Percentiles rank a stretch among this genome's conserved stretches.
Conservation (phyloP, 1,140 invertebrate genomes). For the Akabosia matsudoensis region DNA sequence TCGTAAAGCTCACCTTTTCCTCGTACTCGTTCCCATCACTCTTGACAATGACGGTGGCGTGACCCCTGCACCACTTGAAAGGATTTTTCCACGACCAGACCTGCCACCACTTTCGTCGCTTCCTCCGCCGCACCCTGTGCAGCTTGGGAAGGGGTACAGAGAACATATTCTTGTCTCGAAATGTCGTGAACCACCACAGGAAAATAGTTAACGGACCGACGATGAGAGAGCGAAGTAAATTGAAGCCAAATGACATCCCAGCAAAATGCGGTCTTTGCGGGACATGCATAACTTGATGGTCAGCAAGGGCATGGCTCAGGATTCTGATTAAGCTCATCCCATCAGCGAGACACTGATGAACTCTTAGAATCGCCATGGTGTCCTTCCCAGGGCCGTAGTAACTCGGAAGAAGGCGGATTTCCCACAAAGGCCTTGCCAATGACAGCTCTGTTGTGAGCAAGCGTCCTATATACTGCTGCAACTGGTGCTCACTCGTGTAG, state of each 20-base stretch:
- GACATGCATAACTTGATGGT: constrained; percentile 52
- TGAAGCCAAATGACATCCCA: constrained; percentile 52
- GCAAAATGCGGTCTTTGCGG: constrained; percentile 54
- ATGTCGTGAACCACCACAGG: constrained; percentile 52
- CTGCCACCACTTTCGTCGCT: neutral
- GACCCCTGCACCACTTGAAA: neutral
- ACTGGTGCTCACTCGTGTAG: constrained; percentile 49
- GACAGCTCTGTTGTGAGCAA: constrained; percentile 54
- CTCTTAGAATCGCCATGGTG: constrained; percentile 56
- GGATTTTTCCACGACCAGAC: neutral
- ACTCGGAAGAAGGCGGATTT: constrained; percentile 57
- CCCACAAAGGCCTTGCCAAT: constrained; percentile 57
- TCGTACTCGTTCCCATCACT: neutral
- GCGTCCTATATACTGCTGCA: constrained; percentile 54
- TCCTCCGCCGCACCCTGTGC: neutral
- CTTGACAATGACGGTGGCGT: neutral
- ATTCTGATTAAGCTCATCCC: constrained; percentile 57
- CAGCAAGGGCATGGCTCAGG: constrained; percentile 55
- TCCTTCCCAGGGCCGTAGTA: constrained; percentile 53
- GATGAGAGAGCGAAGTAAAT: constrained; percentile 55
- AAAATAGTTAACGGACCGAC: constrained; percentile 58
- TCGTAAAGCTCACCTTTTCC: neutral
- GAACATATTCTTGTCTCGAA: constrained; percentile 43
- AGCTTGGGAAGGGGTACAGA: constrained; percentile 40
- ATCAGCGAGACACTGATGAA: constrained; percentile 60